Percentiles rank a stretch among this genome's conserved stretches.
Conservation (phyloP, 2,797 vertebrate species). For the Ataeniobius toweri region DNA sequence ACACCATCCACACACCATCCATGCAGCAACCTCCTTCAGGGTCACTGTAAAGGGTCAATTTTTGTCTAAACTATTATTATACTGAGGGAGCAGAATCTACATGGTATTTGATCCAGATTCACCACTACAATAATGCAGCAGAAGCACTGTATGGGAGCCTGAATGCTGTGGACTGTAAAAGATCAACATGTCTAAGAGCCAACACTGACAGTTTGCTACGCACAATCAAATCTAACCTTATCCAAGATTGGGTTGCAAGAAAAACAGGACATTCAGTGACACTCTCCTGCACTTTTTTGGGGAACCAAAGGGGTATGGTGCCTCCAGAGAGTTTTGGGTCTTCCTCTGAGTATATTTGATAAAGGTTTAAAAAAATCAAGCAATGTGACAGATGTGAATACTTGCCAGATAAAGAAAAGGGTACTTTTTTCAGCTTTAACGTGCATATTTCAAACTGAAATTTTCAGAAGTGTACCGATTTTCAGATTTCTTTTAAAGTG, state of each 20-base stretch:
- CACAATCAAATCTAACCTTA: not conserved
- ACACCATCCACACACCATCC: not conserved
- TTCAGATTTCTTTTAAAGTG: not conserved
- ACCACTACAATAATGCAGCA: not conserved
- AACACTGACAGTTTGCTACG: not conserved
- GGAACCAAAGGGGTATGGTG: not conserved
- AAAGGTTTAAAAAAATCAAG: not conserved
- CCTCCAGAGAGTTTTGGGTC: not conserved
- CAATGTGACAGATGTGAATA: not conserved
- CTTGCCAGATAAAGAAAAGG: not conserved
- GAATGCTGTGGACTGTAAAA: not conserved
- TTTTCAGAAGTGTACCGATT: not conserved
- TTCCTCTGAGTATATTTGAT: not conserved
- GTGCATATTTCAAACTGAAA: not conserved
- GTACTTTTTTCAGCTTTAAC: not conserved
- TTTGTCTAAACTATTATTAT: not conserved
- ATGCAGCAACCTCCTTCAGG: not conserved
- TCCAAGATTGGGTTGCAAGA: not conserved
- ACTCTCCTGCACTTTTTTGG: not conserved
- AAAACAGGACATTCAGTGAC: not conserved
- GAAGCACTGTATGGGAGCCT: not conserved
- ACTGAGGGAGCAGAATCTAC: not conserved
- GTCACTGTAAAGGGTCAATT: not conserved
- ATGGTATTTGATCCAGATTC: not conserved
- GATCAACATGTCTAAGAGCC: not conserved